Evolutionary conservation across 30 jellyfish, hydroid and myxozoan species (phyloP).

Genomic region (Aurelia sp.): DNA sequence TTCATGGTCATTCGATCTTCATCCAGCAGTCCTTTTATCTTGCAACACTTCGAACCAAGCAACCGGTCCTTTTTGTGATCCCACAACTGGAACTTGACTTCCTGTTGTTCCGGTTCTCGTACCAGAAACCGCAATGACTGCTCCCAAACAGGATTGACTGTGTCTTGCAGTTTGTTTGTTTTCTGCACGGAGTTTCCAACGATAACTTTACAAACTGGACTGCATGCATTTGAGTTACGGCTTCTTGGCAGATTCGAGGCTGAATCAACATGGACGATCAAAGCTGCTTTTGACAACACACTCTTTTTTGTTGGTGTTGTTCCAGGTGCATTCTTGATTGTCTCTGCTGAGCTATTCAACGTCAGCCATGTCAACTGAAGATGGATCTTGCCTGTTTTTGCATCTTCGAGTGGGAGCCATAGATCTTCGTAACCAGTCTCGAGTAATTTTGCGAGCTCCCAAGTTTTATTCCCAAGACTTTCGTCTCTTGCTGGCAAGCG

Average conservation of each 20-base stretch:
- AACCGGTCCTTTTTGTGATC: constrained; percentile 87
- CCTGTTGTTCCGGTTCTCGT: constrained; percentile 85
- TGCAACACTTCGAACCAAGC: constrained; percentile 73
- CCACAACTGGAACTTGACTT: constrained; percentile 62
- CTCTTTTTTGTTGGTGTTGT: constrained; percentile 71
- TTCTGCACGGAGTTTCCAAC: constrained; percentile 64
- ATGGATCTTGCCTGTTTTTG: constrained; percentile 72
- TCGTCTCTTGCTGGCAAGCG: constrained; percentile 77
- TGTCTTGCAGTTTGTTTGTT: constrained; percentile 59
- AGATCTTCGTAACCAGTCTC: constrained; percentile 58
- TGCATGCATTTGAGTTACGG: constrained; percentile 60
- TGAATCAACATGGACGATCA: constrained; percentile 69
- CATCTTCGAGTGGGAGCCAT: constrained; percentile 80
- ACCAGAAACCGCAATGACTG: constrained; percentile 73
- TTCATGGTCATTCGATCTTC: constrained; percentile 66
- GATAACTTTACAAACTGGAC: constrained; percentile 75
- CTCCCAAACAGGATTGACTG: constrained; percentile 82
- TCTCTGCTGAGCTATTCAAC: constrained; percentile 26
- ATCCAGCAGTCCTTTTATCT: constrained; percentile 56
- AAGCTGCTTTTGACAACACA: constrained; percentile 57
- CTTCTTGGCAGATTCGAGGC: constrained; percentile 80
- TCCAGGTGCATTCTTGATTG: constrained; percentile 23
- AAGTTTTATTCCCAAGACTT: constrained; percentile 51
- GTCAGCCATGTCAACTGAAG: constrained; percentile 74
- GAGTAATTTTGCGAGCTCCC: constrained; percentile 42